Base-by-base conservation (phyloP, 2,888 invertebrate genomes). In the Periphyllus acericola region DNA sequence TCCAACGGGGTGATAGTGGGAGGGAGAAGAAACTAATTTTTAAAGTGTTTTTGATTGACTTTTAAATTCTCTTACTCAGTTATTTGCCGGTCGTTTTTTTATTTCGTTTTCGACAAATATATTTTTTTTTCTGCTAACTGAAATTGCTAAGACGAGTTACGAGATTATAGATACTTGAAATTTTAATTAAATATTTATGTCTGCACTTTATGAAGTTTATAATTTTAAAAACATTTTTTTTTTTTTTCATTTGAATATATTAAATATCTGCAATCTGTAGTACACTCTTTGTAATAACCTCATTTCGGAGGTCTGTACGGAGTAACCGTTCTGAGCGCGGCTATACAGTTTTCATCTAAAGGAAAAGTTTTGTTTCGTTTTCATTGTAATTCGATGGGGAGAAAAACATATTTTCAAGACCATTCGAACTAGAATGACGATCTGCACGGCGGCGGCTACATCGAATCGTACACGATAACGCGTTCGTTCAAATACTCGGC, bases 11-110 rank as follows among this genome's bases (percentile, higher is more conserved):
- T 55, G 55, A 21, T 55, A 3, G 21, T 19, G 21, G n/a, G n/a
- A 19, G 9, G n/a, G n/a, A 8, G 66, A n/a, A n/a, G 9, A n/a
- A 25, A 55, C 5, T 34, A 5, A 78, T 52, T 52, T 32, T 55
- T 52, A 32, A 52, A 78, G 52, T 52, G 52, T 32, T 78, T 55
- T 52, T 52, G 52, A 78, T 78, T 78, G 55, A 78, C 52, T 55
- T 78, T 78, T 52, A 52, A 52, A 55, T 78, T 78, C 32, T 32
- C 32, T 8, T 29, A 32, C 25, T 32, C 21, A 78, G 32, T 17
- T 32, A 78, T 76, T 79, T 46, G 46, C 21, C 25, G 0, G 25
- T 21, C 60, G 6, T 19, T 60, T 60, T 46, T 25, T 60, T 46
- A 46, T 68, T 29, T 68, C n/a, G 21, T n/a, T 66, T 66, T 66